phyloP scores from a whole-genome alignment of 2,797 vertebrate species.

The Neosilurus hyrtlii region DNA sequence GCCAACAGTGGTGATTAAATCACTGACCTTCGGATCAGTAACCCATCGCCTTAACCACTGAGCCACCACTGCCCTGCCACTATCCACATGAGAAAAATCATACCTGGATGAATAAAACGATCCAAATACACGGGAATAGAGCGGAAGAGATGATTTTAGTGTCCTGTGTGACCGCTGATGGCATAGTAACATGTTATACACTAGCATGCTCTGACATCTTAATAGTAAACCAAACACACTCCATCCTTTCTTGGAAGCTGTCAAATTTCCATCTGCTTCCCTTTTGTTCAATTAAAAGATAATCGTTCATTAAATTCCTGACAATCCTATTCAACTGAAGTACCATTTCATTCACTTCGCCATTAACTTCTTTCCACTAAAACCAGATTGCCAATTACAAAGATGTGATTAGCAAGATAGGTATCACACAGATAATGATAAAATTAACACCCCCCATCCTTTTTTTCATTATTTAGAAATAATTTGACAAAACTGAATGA shows the following conservation, averaged over 20 bases:
- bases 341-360: constrained; percentile 47
- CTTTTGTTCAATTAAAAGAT: constrained; percentile 42
- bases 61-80: no score
- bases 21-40: no score
- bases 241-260: constrained; percentile 19
- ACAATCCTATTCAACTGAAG: constrained; percentile 46
- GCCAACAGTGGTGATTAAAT: no score
- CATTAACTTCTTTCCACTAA: constrained; percentile 41
- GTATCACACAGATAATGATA: constrained; percentile 27
- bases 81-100: background rate
- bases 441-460: background rate
- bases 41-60: no score
- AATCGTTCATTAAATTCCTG: constrained; percentile 34
- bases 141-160: background rate
- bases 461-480: constrained; percentile 21
- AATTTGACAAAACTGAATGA: constrained; percentile 7
- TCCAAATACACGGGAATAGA: background rate
- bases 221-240: constrained; percentile 32
- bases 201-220: constrained; percentile 13
- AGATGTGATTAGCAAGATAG: constrained; percentile 34
- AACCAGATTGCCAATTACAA: constrained; percentile 35
- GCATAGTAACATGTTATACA: constrained; percentile 9
- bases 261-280: constrained; percentile 41
- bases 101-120: background rate
- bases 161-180: constrained; percentile 2